Conservation (phyloP, 2,888 invertebrate genomes). For the Drosophila algonquin region DNA sequence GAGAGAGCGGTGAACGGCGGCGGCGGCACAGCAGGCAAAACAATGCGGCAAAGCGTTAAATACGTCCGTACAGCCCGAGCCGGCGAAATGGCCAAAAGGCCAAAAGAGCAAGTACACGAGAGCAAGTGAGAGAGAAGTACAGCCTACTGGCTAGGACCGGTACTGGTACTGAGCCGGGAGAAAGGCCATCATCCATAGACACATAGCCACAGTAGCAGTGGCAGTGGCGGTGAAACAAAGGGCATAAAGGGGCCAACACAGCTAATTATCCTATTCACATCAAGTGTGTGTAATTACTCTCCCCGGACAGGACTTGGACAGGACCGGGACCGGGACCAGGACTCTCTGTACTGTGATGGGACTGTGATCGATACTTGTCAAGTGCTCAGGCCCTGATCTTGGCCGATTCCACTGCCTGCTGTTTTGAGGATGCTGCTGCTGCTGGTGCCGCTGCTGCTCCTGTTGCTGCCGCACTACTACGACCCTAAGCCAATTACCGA, state of each 20-base stretch:
- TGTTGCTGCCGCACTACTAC: constrained; percentile 40
- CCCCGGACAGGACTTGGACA: not conserved
- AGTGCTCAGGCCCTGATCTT: constrained; percentile 14
- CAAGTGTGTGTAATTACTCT: constrained; percentile 70
- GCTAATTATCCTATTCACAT: constrained; percentile 75
- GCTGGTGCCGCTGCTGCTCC: constrained; percentile 30
- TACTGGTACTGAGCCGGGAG: constrained; percentile 14
- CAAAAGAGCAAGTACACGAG: constrained; percentile 3
- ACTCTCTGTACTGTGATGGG: not conserved
- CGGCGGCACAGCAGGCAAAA: constrained; percentile 65
- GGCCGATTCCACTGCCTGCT: constrained; percentile 26
- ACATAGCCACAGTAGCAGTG: constrained; percentile 53
- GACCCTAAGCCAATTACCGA: constrained; percentile 70
- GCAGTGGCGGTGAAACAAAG: constrained; percentile 54
- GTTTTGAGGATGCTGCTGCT: constrained; percentile 20
- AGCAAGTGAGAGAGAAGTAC: not conserved
- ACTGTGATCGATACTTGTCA: constrained; percentile 57
- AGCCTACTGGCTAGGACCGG: not conserved
- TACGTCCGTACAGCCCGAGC: constrained; percentile 29
- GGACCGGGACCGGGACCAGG: not conserved
- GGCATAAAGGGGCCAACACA: constrained; percentile 67
- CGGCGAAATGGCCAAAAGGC: constrained; percentile 42
- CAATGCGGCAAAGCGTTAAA: constrained; percentile 71
- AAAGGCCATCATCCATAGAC: constrained; percentile 21
- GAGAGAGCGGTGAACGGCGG: not conserved